Evolutionary conservation across 2,888 invertebrate genomes (phyloP).

Genomic region (Drosophila quinaria): DNA sequence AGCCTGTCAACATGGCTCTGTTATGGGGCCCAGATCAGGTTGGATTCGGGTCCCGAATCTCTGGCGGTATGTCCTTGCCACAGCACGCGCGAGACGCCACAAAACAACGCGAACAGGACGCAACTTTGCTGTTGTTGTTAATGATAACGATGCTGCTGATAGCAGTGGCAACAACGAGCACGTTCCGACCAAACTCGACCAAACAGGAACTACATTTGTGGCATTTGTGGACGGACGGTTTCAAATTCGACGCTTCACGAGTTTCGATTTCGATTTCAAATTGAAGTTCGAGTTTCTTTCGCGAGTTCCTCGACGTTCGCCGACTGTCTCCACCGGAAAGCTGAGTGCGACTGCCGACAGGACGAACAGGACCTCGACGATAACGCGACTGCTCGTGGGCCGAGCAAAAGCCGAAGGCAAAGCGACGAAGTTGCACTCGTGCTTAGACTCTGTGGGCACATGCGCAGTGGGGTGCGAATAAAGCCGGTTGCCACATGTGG

Average conservation of each 20-base stretch:
- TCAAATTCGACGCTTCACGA: constrained; percentile 29
- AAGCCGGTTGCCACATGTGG: constrained; percentile 44
- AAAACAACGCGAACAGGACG: constrained; percentile 36
- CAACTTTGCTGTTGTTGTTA: background rate
- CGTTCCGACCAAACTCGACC: constrained; percentile 23
- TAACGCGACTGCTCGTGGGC: background rate
- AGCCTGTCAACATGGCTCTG: constrained; percentile 59
- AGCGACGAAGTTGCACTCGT: constrained; percentile 35
- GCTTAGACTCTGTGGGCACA: constrained; percentile 65
- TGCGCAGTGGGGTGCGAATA: constrained; percentile 49
- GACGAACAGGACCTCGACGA: constrained; percentile 16
- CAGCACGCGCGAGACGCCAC: constrained; percentile 44
- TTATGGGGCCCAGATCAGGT: too few relatives aligned
- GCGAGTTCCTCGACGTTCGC: constrained; percentile 40
- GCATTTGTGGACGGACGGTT: constrained; percentile 61
- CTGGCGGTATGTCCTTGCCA: constrained; percentile 28
- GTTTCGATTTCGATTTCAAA: constrained; percentile 16
- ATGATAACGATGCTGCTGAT: constrained; percentile 16
- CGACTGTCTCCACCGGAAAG: constrained; percentile 58
- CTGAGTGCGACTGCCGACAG: constrained; percentile 57
- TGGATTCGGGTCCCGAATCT: constrained; percentile 13
- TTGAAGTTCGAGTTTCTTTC: background rate
- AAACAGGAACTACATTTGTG: constrained; percentile 35
- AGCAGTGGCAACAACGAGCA: constrained; percentile 22
- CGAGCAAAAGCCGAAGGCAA: background rate